phyloP scores from a whole-genome alignment of 2,113 vertebrate species.

The Ptilonorhynchus violaceus region DNA sequence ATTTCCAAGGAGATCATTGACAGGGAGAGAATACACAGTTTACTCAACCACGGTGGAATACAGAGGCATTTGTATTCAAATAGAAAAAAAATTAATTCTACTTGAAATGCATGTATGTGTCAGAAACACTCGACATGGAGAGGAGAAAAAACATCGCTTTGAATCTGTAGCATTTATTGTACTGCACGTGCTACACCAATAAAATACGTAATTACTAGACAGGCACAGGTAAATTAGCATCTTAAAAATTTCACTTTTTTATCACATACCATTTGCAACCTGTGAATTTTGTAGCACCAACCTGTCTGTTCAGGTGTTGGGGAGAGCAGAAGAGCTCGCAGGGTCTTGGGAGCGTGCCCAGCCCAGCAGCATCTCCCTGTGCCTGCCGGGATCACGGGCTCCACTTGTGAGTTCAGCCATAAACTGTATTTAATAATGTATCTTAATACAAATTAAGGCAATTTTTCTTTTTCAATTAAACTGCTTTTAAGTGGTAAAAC shows the following conservation, averaged over 20 bases:
- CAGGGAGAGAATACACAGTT: conserved; percentile 26
- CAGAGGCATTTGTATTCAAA: conserved; percentile 56
- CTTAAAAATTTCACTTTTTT: conserved; percentile 24
- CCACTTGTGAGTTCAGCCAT: not conserved
- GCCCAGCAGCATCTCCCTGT: not conserved
- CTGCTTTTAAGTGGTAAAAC: not conserved
- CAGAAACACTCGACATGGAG: conserved; percentile 37
- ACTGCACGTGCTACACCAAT: conserved; percentile 9
- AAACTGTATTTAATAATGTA: not conserved
- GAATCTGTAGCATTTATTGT: conserved; percentile 44
- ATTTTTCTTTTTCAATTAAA: not conserved
- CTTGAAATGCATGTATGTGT: conserved; percentile 50
- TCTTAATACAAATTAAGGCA: conserved; percentile 21
- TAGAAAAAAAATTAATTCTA: conserved; percentile 36
- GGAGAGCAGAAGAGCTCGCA: not conserved
- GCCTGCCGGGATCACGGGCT: not conserved
- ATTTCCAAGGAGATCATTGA: conserved; percentile 59
- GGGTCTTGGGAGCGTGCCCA: not conserved
- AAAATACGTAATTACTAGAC: conserved; percentile 46
- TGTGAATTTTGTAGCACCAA: not conserved
- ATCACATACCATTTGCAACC: not conserved
- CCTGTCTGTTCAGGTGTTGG: not conserved
- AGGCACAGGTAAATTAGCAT: conserved; percentile 36
- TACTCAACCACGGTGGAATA: conserved; percentile 38
- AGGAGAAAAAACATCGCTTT: conserved; percentile 32